Evolutionary conservation across 1,140 invertebrate genomes (phyloP).

Genomic region (Platyura marginata): DNA sequence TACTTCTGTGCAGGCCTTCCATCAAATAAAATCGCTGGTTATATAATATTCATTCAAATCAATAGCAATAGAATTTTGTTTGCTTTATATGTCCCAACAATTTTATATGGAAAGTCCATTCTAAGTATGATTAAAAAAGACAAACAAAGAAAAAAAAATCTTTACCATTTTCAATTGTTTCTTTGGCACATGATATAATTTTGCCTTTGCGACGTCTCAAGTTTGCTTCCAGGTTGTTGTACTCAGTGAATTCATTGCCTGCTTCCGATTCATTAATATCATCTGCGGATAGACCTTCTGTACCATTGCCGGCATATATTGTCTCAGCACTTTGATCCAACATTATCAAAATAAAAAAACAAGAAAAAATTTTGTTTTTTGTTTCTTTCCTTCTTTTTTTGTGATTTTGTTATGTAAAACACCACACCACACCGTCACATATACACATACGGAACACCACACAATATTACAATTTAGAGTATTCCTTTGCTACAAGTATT

Average conservation of each 20-base stretch:
- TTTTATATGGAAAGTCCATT: neutral
- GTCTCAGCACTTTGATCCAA: neutral
- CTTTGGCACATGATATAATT: constrained; percentile 26
- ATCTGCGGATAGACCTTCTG: neutral
- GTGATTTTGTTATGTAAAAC: no score
- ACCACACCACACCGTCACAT: no score
- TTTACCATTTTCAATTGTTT: constrained; percentile 24
- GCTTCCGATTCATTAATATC: constrained; percentile 5
- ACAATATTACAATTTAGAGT: no score
- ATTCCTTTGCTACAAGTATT: no score
- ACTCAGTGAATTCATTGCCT: constrained; percentile 15
- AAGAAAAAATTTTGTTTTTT: no score
- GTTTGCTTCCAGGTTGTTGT: constrained; percentile 24
- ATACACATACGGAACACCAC: no score
- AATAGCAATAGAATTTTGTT: neutral
- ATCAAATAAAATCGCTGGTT: neutral
- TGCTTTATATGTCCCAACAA: neutral
- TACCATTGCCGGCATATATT: constrained; percentile 1
- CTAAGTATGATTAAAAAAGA: no score
- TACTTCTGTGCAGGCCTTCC: neutral
- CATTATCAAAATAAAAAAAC: no score
- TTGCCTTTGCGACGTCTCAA: constrained; percentile 23
- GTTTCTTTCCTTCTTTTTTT: no score
- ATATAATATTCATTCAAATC: neutral
- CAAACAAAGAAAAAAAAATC: no score